phyloP scores from a whole-genome alignment of 2,797 vertebrate species.

The Macrochelys suwanniensis region DNA sequence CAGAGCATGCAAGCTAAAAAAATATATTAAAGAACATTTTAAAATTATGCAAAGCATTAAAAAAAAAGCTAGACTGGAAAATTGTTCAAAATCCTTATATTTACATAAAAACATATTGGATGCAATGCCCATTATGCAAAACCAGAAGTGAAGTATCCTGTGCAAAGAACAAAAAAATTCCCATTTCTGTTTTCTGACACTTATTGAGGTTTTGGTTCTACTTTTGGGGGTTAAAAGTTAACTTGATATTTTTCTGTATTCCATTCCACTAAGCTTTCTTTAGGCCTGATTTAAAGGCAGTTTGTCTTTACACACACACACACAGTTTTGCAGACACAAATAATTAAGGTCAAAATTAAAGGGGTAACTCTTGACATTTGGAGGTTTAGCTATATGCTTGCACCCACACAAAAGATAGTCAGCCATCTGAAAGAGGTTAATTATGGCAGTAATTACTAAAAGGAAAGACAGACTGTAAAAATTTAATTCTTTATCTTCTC shows the following conservation, averaged over 20 bases:
- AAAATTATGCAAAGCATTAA: background rate
- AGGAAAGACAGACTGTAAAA: background rate
- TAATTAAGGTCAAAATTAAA: background rate
- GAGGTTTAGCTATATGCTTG: background rate
- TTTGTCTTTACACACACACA: background rate
- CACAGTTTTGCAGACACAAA: background rate
- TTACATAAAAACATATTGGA: background rate
- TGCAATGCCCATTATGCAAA: background rate
- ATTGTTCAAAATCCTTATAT: background rate
- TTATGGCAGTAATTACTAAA: background rate
- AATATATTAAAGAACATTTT: background rate
- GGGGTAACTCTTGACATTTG: background rate
- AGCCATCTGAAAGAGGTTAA: background rate
- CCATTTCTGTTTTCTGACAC: background rate
- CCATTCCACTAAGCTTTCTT: background rate
- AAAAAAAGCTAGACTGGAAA: rapidly evolving
- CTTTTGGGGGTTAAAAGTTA: background rate
- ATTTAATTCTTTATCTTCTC: background rate
- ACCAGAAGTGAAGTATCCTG: background rate
- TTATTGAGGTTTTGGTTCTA: background rate
- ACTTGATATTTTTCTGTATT: background rate
- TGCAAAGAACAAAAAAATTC: background rate
- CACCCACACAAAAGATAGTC: background rate
- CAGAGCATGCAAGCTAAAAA: conserved; percentile 54
- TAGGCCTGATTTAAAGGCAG: background rate